phyloP scores from a whole-genome alignment of 2,797 vertebrate species.

The Eupleurogrammus muticus region DNA sequence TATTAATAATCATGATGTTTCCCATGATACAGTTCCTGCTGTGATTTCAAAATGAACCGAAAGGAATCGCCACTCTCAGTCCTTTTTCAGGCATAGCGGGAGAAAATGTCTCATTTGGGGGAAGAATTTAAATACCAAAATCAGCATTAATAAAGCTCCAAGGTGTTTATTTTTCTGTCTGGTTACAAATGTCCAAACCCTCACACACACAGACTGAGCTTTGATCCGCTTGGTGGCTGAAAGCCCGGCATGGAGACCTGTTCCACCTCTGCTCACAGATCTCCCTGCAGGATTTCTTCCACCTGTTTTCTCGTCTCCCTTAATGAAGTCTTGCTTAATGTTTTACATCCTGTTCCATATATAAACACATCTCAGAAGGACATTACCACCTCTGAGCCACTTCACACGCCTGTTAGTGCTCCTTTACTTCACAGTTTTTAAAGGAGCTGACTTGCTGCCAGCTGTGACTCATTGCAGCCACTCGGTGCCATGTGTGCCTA shows the following conservation, averaged over 20 bases:
- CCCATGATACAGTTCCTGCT: no score
- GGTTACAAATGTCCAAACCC: no score
- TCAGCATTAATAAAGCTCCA: not conserved
- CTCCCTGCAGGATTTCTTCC: not conserved
- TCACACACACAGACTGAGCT: not conserved
- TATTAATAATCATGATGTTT: no score
- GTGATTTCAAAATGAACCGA: no score
- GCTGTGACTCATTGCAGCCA: slow-evolving; percentile 29
- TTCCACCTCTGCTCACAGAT: no score
- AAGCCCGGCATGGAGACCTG: no score
- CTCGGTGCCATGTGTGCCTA: not conserved
- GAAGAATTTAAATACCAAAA: no score
- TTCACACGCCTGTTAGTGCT: not conserved
- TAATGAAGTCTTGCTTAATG: not conserved
- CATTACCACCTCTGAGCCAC: not conserved
- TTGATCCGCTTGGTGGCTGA: not conserved
- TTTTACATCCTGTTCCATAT: not conserved
- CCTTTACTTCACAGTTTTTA: not conserved
- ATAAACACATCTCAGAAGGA: not conserved
- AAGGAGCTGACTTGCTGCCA: not conserved
- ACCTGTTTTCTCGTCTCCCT: not conserved
- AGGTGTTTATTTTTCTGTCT: not conserved
- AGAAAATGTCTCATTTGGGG: no score
- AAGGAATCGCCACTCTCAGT: no score
- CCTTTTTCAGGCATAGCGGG: no score